Evolutionary conservation across 2,888 invertebrate species (phyloP).

Genomic region (Parapristionchus giblindavisi): DNA sequence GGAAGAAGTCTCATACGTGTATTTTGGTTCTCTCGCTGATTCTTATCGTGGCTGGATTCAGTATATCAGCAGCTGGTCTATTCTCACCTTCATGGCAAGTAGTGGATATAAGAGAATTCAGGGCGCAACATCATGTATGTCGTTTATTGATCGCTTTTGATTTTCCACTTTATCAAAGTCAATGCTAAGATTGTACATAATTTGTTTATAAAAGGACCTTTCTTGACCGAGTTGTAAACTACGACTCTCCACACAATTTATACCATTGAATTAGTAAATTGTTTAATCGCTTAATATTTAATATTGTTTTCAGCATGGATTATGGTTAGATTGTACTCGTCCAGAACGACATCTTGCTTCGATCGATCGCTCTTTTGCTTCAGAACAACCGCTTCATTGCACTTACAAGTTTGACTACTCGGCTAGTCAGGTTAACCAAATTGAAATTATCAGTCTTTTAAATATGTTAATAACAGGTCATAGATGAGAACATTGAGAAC

Average conservation of each 20-base stretch:
- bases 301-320: constrained; percentile 61
- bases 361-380: constrained; percentile 45
- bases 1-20: constrained; percentile 30
- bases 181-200: too few species aligned
- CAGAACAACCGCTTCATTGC: constrained; percentile 64
- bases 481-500: constrained; percentile 65
- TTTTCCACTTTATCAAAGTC: not conserved
- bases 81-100: constrained; percentile 68
- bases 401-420: constrained; percentile 67
- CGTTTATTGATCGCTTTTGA: not conserved
- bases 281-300: not conserved
- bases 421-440: constrained; percentile 49
- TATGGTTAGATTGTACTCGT: constrained; percentile 67
- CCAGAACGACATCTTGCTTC: constrained; percentile 52
- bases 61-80: constrained; percentile 61
- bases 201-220: too few species aligned
- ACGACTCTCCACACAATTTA: too few species aligned
- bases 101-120: constrained; percentile 67
- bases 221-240: too few species aligned
- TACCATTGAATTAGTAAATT: too few species aligned
- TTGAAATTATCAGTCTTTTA: not conserved
- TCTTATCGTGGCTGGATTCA: constrained; percentile 61
- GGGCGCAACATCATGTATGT: constrained; percentile 66
- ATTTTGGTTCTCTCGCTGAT: constrained; percentile 49
- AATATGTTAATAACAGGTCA: constrained; percentile 46